A percentile compares a stretch with the other conserved stretches of the same genome.
Conservation (phyloP, 2,113 vertebrate genomes). For the Hyaena hyaena region DNA sequence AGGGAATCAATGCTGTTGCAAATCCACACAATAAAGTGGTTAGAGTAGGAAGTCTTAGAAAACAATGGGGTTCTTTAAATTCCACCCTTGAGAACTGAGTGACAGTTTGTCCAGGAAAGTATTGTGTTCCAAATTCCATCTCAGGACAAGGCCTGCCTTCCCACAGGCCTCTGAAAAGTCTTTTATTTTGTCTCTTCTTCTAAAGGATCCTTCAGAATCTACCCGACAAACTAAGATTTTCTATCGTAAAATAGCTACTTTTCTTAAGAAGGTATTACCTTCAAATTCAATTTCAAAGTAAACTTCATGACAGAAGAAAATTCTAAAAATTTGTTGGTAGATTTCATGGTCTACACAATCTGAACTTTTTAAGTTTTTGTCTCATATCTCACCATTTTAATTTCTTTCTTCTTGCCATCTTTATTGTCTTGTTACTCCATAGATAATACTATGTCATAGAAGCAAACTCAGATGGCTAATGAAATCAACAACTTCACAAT, state of each 20-base stretch:
- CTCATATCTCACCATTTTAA: neutral
- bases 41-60: constrained; percentile 60
- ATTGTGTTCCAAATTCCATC: constrained; percentile 84
- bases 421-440: neutral
- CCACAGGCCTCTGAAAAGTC: constrained; percentile 68
- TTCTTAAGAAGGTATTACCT: constrained; percentile 58
- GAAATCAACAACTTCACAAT: neutral
- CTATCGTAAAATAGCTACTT: constrained; percentile 43
- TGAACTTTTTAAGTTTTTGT: neutral
- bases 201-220: constrained; percentile 62
- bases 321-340: neutral
- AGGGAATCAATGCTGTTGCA: constrained; percentile 81
- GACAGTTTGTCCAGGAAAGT: constrained; percentile 80
- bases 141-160: constrained; percentile 79
- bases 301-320: neutral
- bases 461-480: neutral
- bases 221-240: constrained; percentile 57
- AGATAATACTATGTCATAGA: neutral
- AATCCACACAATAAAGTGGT: constrained; percentile 81
- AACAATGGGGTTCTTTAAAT: constrained; percentile 86
- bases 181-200: constrained; percentile 67
- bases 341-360: neutral
- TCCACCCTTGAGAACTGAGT: constrained; percentile 84
- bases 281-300: neutral
- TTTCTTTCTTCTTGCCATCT: constrained; percentile 2